Evolutionary conservation across 2,797 vertebrate species (phyloP).

Genomic region (Aeoliscus strigatus): DNA sequence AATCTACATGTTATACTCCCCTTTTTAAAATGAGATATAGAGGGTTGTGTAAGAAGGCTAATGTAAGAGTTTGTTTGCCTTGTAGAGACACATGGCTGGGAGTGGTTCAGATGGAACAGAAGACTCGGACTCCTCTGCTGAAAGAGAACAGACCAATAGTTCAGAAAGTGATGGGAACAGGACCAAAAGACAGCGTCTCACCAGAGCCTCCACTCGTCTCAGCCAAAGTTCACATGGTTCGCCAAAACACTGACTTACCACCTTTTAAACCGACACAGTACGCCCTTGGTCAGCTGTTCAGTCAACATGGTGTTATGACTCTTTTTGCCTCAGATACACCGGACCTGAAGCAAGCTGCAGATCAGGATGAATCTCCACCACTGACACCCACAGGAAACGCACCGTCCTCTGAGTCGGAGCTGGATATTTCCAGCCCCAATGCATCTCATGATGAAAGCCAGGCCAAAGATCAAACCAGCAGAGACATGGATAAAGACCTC

Average conservation of each 20-base stretch:
- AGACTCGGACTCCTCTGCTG: slow-evolving; percentile 96
- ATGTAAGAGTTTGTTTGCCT: slow-evolving; percentile 7
- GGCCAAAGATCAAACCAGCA: slow-evolving; percentile 87
- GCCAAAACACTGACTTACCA: background rate
- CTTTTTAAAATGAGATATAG: too few relatives aligned
- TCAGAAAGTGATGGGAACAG: slow-evolving; percentile 90
- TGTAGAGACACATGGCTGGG: slow-evolving; percentile 86
- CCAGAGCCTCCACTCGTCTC: slow-evolving; percentile 90
- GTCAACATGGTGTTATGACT: slow-evolving; percentile 3
- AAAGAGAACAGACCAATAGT: slow-evolving; percentile 94
- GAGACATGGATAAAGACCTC: slow-evolving; percentile 94
- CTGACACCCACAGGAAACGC: slow-evolving; percentile 96
- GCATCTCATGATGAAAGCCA: slow-evolving; percentile 94
- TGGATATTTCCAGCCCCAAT: slow-evolving; percentile 97
- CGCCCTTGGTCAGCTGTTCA: background rate
- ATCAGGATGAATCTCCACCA: slow-evolving; percentile 95
- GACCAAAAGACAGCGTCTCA: slow-evolving; percentile 86
- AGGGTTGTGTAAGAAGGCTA: background rate
- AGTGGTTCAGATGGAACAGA: slow-evolving; percentile 96
- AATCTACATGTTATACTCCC: too few relatives aligned
- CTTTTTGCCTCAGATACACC: slow-evolving; percentile 59
- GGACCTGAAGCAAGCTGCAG: slow-evolving; percentile 87
- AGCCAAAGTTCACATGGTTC: slow-evolving; percentile 98
- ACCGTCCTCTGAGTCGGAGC: slow-evolving; percentile 97
- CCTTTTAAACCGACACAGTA: background rate